These are phyloP conservation scores for Oreocharis arfaki DNA, from an alignment of 2,113 vertebrate species.

Conservation along the genomic window DNA sequence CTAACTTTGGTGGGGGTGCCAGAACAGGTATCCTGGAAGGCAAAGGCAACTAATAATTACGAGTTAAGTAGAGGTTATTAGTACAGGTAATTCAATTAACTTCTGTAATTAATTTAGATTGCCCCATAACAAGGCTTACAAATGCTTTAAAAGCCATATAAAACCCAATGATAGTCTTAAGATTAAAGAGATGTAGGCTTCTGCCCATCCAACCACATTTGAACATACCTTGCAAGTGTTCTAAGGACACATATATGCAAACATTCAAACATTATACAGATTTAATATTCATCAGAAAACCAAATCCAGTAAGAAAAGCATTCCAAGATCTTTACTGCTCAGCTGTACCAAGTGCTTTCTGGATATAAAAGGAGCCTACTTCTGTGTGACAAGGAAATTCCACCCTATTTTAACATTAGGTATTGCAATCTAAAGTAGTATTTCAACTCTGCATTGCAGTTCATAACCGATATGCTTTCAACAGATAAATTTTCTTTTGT, in stretches of 20 bases:
- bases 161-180: not conserved
- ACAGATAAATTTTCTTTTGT: not conserved
- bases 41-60: not conserved
- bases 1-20: conserved; percentile 84
- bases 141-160: not conserved
- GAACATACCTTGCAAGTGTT: not conserved
- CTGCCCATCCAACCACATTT: not conserved
- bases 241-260: not conserved
- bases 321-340: not conserved
- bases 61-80: not conserved
- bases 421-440: not conserved
- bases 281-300: not conserved
- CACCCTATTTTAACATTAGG: not conserved
- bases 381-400: not conserved
- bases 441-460: not conserved
- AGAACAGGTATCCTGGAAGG: conserved; percentile 68
- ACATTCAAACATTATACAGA: not conserved
- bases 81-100: not conserved
- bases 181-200: not conserved
- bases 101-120: not conserved
- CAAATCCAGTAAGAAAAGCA: not conserved
- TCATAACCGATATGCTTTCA: not conserved
- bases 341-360: not conserved
- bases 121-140: not conserved
- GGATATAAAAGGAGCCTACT: not conserved